Evolutionary conservation across 2,113 vertebrate genomes (phyloP), one percentile per base, ranked within the genome.

Genomic region (Cottus gobio): DNA sequence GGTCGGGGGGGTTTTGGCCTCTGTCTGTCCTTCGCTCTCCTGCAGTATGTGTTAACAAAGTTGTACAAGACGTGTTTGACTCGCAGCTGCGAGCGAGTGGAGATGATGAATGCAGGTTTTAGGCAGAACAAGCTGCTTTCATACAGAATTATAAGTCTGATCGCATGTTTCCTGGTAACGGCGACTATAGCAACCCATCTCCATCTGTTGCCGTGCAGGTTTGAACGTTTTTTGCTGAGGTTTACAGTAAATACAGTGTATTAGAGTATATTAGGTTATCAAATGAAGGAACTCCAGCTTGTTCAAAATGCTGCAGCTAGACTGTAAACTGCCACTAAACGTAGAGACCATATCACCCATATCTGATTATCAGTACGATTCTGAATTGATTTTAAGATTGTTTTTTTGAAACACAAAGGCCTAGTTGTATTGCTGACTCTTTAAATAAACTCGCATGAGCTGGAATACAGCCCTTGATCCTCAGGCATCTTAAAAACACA

Each of bases 21-120:
- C 30, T 31, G 30, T 31, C 42, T n/a, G 83, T 77, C 82, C 86
- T 87, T 90, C 66, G 42, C 66, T 44, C 31, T 71, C 42, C 62
- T 44, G 64, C 62, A 18, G 24, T 42, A 48, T 64, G 44, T 80
- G 81, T 58, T 67, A 39, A 74, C 63, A 64, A 65, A 52, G 22
- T 71, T 37, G 4, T 4, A 37, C 24, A 9, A 31, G 13, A 26
- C 4, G 10, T 56, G 44, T 42, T 57, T 30, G 46, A 22, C 58
- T 57, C 16, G 24, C 15, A 30, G 24, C n/a, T 5, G 11, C 13
- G 7, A 44, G 20, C 10, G 7, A 37, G 12, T 22, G 4, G 60
- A n/a, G 50, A 66, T 24, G 39, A 20, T 22, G 1, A 61, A 52
- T 30, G 15, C 48, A 70, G n/a, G 11, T 65, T 60, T 16, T 0